Base-by-base conservation (phyloP, 2,888 invertebrate species). In the Hesperia comma region DNA sequence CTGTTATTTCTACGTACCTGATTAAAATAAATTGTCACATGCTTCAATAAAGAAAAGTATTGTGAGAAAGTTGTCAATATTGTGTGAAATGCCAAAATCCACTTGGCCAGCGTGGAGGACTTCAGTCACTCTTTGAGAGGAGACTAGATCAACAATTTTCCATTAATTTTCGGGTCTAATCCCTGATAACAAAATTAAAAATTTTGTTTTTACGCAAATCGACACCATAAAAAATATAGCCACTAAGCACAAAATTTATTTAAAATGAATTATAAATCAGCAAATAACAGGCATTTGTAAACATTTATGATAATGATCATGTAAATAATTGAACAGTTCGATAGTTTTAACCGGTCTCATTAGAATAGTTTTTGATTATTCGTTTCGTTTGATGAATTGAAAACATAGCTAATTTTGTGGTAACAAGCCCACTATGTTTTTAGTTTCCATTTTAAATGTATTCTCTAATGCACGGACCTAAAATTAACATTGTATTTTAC, bases 281-380 rank as follows among this genome's bases (percentile, higher is more conserved):
- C 64, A 60, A 60, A 60, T 60, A 66, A 51, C 53, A 37, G n/a
- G 58, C 53, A 66, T 60, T 40, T 41, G 64, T 60, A 66, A 58
- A 66, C 64, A 66, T 60, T 66, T 66, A 66, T 66, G 64, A 66
- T 66, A 66, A 66, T 66, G 64, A 66, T 66, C 58, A 43, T 66
- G 58, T 66, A 66, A 66, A 66, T 66, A 66, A 60, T 66, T 66
- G 60, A 66, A 66, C 64, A 60, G 54, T 60, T 54, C 53, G 14
- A 66, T 66, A 66, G 64, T 66, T 66, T 66, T 66, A 60, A 66
- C 60, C 32, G 33, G 57, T 51, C 64, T 66, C 64, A 66, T 66
- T 66, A 66, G 64, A 66, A 66, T 66, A 58, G 64, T 66, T 66
- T 66, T 66, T 60, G 58, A 66, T 60, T 64, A 43, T 57, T 57